Evolutionary conservation across 2,888 invertebrate genomes (phyloP), one percentile per base, ranked within the genome.

Genomic region (Tanaodytes sp.): DNA sequence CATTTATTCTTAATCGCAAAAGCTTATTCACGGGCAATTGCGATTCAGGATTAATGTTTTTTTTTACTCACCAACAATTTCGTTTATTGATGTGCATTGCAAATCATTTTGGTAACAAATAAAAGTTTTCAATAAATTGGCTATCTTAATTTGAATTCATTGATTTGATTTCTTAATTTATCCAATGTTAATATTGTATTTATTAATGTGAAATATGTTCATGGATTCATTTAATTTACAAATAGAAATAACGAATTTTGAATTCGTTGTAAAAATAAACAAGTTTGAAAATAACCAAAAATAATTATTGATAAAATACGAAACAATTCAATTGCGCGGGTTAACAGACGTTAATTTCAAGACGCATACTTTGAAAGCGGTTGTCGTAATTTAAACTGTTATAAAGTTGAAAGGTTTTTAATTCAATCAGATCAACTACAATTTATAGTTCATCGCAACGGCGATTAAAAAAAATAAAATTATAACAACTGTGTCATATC

Each of bases 391-490:
- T 63, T 33, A 54, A 48, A 54, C 48, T 48, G 33, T 63, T 54
- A 52, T 39, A 55, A 46, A 54, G 54, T 63, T 55, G 20, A 63
- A 31, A 63, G 63, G 39, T 55, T 63, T 63, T 48, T 63, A 63
- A 63, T 63, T 63, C 54, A 63, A 63, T 63, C 54, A 63, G 23
- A 48, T 63, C 48, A 48, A 27, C 45, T 40, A 15, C 36, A 54
- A 63, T 55, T 54, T 55, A 51, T 20, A 48, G 54, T 63, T 54
- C 54, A 63, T 48, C 18, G 42, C 40, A 55, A 55, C 48, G 20
- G n/a, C 46, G 49, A 55, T 55, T 55, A 49, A 31, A 48, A n/a
- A 65, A 46, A 66, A 65, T 59, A 54, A 52, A 48, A 66, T 65
- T 58, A 58, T 48, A 46, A 58, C 57, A 65, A 65, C 57, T 65